These are phyloP conservation scores for Pocillopora grandis DNA, from an alignment of 92 coral and sea anemone species.

Conservation along the genomic window DNA sequence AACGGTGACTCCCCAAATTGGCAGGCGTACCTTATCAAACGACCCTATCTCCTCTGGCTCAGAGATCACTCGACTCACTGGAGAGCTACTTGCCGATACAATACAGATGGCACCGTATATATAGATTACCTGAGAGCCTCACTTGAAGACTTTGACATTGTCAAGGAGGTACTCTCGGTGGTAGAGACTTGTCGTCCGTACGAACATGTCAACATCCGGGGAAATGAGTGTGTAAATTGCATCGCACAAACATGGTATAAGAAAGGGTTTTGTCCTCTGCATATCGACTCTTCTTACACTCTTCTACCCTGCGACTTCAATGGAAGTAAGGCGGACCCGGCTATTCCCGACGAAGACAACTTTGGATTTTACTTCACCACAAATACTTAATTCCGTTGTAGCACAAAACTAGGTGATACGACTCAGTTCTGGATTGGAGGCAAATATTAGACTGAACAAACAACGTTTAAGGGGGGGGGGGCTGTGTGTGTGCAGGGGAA, in stretches of 20 bases:
- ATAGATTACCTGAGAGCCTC: background rate
- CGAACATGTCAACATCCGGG: slow-evolving; percentile 38
- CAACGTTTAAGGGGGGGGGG: background rate
- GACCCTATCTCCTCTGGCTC: background rate
- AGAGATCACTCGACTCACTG: slow-evolving; percentile 31
- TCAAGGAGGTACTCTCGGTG: background rate
- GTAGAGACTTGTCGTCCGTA: background rate
- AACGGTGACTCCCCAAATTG: slow-evolving; percentile 30
- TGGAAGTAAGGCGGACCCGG: background rate
- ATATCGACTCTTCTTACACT: background rate
- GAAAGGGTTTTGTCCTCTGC: background rate
- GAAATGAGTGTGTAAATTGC: slow-evolving; percentile 20
- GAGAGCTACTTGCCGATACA: slow-evolving; percentile 40
- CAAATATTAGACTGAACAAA: background rate
- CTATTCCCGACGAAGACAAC: slow-evolving; percentile 12
- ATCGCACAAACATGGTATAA: background rate
- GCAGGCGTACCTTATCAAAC: slow-evolving; percentile 14
- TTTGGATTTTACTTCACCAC: slow-evolving; percentile 5
- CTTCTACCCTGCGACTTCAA: background rate
- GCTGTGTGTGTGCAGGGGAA: no score
- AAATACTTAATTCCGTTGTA: slow-evolving; percentile 18
- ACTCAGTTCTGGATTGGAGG: slow-evolving; percentile 13
- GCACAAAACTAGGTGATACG: slow-evolving; percentile 1
- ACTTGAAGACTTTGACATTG: background rate
- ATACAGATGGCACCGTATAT: slow-evolving; percentile 15